These are phyloP conservation scores for Tetramorium parvispinum DNA, from an alignment of 1,140 invertebrate genomes.

Conservation along the genomic window DNA sequence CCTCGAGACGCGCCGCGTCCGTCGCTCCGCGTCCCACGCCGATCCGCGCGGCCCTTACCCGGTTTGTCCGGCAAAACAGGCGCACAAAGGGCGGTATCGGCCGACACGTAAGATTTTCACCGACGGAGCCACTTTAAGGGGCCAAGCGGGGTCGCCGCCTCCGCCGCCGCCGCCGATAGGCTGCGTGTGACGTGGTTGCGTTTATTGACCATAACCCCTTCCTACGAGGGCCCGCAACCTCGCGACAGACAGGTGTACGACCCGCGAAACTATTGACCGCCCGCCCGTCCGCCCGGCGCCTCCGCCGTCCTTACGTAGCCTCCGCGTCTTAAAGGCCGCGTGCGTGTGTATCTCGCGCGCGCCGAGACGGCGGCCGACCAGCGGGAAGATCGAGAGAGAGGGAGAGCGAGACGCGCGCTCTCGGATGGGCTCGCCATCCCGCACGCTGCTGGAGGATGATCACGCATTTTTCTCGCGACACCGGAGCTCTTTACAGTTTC, in stretches of 20 bases:
- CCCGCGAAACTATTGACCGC: conserved; percentile 74
- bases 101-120: conserved; percentile 83
- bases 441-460: not conserved
- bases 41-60: conserved; percentile 48
- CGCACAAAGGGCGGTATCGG: conserved; percentile 78
- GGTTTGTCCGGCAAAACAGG: conserved; percentile 71
- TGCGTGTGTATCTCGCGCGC: not conserved
- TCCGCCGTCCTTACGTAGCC: not conserved
- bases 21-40: not conserved
- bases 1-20: not conserved
- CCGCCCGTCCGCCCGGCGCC: conserved; percentile 1
- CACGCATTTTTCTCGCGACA: not conserved
- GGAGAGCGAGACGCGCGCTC: not conserved
- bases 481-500: not conserved
- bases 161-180: conserved; percentile 79
- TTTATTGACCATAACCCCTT: conserved; percentile 86
- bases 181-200: conserved; percentile 84
- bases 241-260: conserved; percentile 80
- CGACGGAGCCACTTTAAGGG: conserved; percentile 81
- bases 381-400: not conserved
- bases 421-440: not conserved
- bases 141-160: conserved; percentile 81
- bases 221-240: conserved; percentile 80
- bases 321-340: conserved; percentile 66
- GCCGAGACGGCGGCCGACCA: not conserved